Conservation (phyloP, 2,113 vertebrate species). For the Limanda limanda region DNA sequence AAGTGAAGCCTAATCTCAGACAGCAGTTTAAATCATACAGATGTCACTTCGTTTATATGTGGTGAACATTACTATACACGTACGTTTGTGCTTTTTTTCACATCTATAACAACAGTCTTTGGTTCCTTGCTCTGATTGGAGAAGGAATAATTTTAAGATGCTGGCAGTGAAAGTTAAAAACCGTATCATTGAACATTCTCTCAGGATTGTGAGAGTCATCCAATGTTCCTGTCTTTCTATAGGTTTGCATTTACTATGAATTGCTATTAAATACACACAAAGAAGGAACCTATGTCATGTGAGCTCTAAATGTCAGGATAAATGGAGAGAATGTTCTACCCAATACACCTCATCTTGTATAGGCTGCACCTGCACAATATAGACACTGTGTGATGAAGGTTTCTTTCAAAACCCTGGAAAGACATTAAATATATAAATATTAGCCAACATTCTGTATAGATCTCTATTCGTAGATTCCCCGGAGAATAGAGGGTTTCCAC, state of each 20-base stretch:
- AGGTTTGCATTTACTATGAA: not conserved
- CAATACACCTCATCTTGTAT: not conserved
- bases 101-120: not conserved
- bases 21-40: not conserved
- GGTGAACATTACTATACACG: not conserved
- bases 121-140: not conserved
- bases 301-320: not conserved
- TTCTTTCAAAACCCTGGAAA: slow-evolving; percentile 31
- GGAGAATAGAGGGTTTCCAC: slow-evolving; percentile 36
- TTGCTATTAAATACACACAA: not conserved
- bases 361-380: not conserved
- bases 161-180: not conserved
- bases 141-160: not conserved
- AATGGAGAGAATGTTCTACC: not conserved
- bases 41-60: not conserved
- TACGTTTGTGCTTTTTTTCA: not conserved
- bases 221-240: not conserved
- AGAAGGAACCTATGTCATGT: not conserved
- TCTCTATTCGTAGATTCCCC: slow-evolving; percentile 29
- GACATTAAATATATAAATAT: slow-evolving; percentile 38
- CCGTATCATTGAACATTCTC: not conserved
- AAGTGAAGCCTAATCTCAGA: too few relatives aligned
- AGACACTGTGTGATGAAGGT: not conserved
- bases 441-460: slow-evolving; percentile 21
- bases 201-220: not conserved